Conservation (phyloP, 1,140 invertebrate species). For the Octopus sinensis region DNA sequence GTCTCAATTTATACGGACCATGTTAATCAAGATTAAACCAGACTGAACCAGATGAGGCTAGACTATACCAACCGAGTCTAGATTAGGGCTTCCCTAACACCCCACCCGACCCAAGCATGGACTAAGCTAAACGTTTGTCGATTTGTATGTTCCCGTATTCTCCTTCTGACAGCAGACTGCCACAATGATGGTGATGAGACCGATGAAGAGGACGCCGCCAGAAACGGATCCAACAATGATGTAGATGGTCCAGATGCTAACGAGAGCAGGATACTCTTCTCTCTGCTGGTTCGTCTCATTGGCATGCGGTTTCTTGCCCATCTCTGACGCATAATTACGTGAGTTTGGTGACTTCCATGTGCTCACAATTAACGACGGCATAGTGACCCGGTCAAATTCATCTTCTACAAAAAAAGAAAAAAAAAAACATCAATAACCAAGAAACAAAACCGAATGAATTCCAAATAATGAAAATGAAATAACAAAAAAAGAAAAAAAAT, state of each 20-base stretch:
- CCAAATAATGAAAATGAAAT: no score
- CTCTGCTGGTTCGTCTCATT: not conserved
- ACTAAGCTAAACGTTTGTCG: constrained; percentile 32
- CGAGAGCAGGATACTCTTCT: not conserved
- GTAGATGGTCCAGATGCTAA: constrained; percentile 43
- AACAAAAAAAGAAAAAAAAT: no score
- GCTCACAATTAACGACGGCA: not conserved
- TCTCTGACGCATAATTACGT: not conserved
- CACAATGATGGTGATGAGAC: constrained; percentile 41
- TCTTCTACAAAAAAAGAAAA: not conserved
- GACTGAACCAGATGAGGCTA: no score
- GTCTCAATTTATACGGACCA: no score
- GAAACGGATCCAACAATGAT: constrained; percentile 45
- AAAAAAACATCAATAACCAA: not conserved
- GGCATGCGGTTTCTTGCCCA: not conserved
- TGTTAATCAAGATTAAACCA: no score
- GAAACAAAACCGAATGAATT: no score
- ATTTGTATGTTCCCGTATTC: constrained; percentile 33
- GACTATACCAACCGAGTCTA: no score
- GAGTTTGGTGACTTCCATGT: not conserved
- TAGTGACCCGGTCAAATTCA: not conserved
- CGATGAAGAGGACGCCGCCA: constrained; percentile 40
- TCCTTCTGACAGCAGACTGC: constrained; percentile 39
- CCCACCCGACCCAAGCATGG: not conserved
- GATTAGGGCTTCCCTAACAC: no score